Base-by-base conservation (phyloP, 2,113 vertebrate genomes). In the Naja naja region DNA sequence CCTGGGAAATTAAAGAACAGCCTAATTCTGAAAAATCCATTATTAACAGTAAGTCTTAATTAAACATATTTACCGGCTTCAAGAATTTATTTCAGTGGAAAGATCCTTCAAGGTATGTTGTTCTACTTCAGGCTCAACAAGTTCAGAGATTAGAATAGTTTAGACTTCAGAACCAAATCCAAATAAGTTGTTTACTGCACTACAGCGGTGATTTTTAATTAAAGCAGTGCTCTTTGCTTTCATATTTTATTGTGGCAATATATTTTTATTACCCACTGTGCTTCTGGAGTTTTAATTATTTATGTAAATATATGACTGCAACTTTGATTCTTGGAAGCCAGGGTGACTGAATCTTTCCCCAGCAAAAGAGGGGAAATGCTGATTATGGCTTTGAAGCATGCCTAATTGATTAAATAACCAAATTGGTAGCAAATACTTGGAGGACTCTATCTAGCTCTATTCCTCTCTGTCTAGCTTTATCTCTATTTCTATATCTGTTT, bases 231-330 rank as follows among this genome's bases (percentile, higher is more conserved):
- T 96, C 95, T 97, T 94, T 94, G 95, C 95, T 97, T 98, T 96
- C 97, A 52, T 96, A 95, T 95, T 97, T 98, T 98, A 97, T 98
- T 97, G 94, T 96, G 93, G 97, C 96, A 97, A 97, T 97, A 97
- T 97, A 94, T 98, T 98, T 97, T 97, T 97, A 97, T 97, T 96
- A 94, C 97, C 96, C 96, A 91, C 95, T 96, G 92, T 96, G 96
- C 97, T 96, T 87, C 95, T 95, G 97, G 89, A 97, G 96, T 98
- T 97, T 98, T 98, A 97, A 97, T 98, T 98, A 98, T 98, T 98
- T 98, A 98, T 98, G 96, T 96, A 98, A 98, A 98, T 98, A 64
- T 94, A 96, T 96, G 96, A 95, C 93, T 90, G 69, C 74, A 18
- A 56, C 91, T 74, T 87, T 94, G 93, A 94, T 93, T 95, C 93